These are phyloP conservation scores for Mesoclemmys tuberculata DNA, from an alignment of 2,113 vertebrate genomes.

Conservation along the genomic window DNA sequence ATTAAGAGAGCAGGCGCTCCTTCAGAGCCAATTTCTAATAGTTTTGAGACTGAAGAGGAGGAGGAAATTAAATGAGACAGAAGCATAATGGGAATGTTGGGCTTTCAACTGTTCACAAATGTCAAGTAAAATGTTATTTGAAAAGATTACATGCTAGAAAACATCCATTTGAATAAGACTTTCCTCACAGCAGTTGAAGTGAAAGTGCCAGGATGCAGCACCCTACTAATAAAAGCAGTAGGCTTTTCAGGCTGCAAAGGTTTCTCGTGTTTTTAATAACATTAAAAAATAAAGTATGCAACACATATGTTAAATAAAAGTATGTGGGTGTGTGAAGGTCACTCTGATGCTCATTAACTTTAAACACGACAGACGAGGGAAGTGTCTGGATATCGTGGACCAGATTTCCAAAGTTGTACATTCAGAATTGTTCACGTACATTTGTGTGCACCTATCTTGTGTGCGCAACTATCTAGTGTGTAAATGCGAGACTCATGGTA, in stretches of 20 bases:
- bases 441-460: background rate
- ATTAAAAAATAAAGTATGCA: background rate
- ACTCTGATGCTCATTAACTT: background rate
- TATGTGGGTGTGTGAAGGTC: background rate
- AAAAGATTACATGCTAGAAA: conserved; percentile 39
- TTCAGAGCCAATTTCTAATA: conserved; percentile 7
- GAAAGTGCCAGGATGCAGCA: background rate
- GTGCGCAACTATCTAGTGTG: background rate
- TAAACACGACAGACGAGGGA: background rate
- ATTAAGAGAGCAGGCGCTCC: background rate
- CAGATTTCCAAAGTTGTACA: conserved; percentile 27
- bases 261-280: conserved; percentile 15
- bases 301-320: background rate
- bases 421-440: background rate
- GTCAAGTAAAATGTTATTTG: conserved; percentile 37
- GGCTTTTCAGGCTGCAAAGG: conserved; percentile 4
- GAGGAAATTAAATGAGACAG: conserved; percentile 29
- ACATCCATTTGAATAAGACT: conserved; percentile 38
- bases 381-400: background rate
- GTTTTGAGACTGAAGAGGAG: background rate
- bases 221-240: background rate
- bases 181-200: background rate
- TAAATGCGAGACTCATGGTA: background rate
- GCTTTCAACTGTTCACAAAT: conserved; percentile 11
- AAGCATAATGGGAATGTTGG: conserved; percentile 14